Conservation (phyloP, 2,797 vertebrate genomes). For the Acrossocheilus wenchowensis region DNA sequence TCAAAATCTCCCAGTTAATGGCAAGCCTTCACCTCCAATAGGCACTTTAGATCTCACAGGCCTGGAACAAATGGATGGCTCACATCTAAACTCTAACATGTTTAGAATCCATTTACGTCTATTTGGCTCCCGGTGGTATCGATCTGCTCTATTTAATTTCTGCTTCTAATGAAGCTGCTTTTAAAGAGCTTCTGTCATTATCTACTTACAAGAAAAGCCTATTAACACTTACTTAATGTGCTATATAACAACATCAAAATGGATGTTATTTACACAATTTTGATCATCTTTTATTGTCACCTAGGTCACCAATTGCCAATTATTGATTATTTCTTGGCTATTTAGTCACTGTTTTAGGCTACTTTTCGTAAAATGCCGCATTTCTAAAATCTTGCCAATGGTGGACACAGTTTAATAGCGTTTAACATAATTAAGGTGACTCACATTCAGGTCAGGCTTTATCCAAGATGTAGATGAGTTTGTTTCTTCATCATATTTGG, state of each 20-base stretch:
- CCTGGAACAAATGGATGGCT: slow-evolving; percentile 66
- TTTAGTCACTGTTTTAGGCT: background rate
- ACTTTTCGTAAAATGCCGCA: background rate
- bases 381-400: background rate
- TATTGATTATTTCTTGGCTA: background rate
- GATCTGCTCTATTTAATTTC: slow-evolving; percentile 76
- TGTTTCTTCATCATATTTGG: background rate
- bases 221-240: slow-evolving; percentile 70
- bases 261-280: slow-evolving; percentile 13
- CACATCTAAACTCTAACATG: slow-evolving; percentile 78
- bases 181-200: slow-evolving; percentile 55
- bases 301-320: background rate
- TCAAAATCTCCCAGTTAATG: slow-evolving; percentile 2
- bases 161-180: slow-evolving; percentile 66
- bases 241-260: slow-evolving; percentile 51
- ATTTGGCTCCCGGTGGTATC: slow-evolving; percentile 66
- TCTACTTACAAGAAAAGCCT: slow-evolving; percentile 65
- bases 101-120: slow-evolving; percentile 75
- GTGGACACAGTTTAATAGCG: too few relatives aligned
- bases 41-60: slow-evolving; percentile 56
- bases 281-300: background rate
- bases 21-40: slow-evolving; percentile 20
- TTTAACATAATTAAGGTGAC: background rate
- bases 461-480: background rate
- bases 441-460: background rate